Base-by-base conservation (phyloP, 2,113 vertebrate species). In the Dicentrarchus labrax region DNA sequence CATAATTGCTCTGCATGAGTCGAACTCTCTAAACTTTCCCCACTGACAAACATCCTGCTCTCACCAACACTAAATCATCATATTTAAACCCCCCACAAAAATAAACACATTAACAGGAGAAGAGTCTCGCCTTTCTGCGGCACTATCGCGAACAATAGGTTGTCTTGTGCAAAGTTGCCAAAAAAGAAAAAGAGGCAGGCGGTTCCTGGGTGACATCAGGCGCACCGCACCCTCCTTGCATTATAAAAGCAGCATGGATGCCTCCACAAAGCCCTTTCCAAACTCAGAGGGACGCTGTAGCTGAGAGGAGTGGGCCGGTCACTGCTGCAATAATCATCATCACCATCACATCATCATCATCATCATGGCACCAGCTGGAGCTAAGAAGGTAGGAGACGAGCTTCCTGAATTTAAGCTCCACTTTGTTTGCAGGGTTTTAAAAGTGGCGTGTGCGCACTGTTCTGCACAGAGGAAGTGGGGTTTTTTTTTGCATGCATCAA, bases 301-400 rank as follows among this genome's bases (percentile, higher is more conserved):
- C 38, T 24, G 64, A 72, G 54, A 50, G 15, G 64, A 77, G 45
- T 12, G 76, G 66, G 48, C 41, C 71, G 41, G 69, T 69, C 56
- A 72, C 85, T 30, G 71, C 86, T 82, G 71, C 76, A 80, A 60
- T 8, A 80, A 90, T 15, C 30, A 30, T 30, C 30, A 30, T 30
- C 30, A 30, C 4, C 30, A 30, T 30, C 30, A 30, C 30, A 30
- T 3, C 30, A 30, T 30, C 30, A 30, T 30, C 30, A 30, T 30
- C 4, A 30, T 30, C 77, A 96, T 96, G 95, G 94, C 94, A 88
- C 94, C 95, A 76, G 71, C 72, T 24, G 95, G 93, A 78, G 50
- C 73, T 4, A 95, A 95, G 89, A 95, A 86, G 86, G 95, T 95
- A 78, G 89, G 5, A 9, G 22, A 11, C 15, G 16, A 50, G 30